These are phyloP conservation scores for Sesia apiformis DNA, from an alignment of 2,888 invertebrate genomes.

Conservation along the genomic window DNA sequence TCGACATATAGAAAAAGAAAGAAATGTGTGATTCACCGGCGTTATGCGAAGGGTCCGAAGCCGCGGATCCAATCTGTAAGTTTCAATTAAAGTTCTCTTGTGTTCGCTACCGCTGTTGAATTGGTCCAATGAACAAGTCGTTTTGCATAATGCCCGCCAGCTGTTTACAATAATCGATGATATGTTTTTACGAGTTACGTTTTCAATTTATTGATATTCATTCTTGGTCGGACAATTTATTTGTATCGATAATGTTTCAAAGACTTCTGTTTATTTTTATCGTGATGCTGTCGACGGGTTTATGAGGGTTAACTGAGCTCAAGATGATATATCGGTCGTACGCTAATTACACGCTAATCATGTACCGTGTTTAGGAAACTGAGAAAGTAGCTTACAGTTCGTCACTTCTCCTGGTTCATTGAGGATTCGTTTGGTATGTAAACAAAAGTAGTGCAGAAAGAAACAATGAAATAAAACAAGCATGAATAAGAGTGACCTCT, in stretches of 20 bases:
- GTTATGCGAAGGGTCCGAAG: constrained; percentile 3
- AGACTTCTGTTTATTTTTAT: constrained; percentile 63
- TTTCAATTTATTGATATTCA: constrained; percentile 69
- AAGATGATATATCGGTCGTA: constrained; percentile 29
- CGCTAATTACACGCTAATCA: constrained; percentile 38
- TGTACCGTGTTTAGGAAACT: constrained; percentile 2
- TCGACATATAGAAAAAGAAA: constrained; percentile 7
- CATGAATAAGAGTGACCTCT: constrained; percentile 33
- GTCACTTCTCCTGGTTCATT: constrained; percentile 3
- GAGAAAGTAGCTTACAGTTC: neutral
- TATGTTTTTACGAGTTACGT: constrained; percentile 67
- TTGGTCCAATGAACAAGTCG: constrained; percentile 54
- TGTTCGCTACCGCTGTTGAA: constrained; percentile 62
- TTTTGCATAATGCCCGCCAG: constrained; percentile 70
- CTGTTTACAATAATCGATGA: constrained; percentile 71
- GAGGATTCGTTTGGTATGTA: constrained; percentile 14
- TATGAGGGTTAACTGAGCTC: constrained; percentile 31
- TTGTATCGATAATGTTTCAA: constrained; percentile 59
- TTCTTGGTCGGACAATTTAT: constrained; percentile 64
- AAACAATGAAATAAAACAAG: constrained; percentile 37
- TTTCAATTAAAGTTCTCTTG: constrained; percentile 45
- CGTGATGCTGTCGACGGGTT: constrained; percentile 37
- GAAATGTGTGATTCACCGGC: neutral
- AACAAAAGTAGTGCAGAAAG: constrained; percentile 22
- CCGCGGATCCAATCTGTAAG: constrained; percentile 25